These are phyloP conservation scores for Dryomyza anilis DNA, from an alignment of 2,888 invertebrate genomes.

Conservation along the genomic window DNA sequence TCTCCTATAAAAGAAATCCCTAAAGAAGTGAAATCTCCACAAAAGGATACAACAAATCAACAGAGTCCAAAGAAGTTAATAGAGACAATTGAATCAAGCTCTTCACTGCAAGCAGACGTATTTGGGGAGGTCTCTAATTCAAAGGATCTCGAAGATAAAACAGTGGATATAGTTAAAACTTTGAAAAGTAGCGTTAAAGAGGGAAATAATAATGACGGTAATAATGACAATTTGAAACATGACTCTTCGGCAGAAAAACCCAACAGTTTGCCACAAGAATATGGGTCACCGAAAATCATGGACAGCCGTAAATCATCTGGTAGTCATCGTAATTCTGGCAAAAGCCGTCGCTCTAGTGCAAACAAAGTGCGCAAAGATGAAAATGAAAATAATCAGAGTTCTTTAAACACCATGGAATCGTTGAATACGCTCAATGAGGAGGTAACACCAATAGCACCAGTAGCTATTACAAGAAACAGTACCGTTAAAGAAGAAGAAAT, in stretches of 20 bases:
- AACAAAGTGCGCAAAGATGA: slow-evolving; percentile 20
- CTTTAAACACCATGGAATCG: neutral
- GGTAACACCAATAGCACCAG: neutral
- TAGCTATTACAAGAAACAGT: neutral
- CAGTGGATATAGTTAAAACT: neutral
- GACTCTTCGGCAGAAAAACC: too few relatives aligned
- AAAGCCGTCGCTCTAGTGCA: slow-evolving; percentile 44
- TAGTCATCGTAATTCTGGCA: slow-evolving; percentile 35
- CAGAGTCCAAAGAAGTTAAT: neutral
- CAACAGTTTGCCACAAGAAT: slow-evolving; percentile 33
- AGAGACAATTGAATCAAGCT: neutral
- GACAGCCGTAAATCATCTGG: slow-evolving; percentile 39
- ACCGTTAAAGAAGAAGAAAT: too few relatives aligned
- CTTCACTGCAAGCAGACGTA: neutral
- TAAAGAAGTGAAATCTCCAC: neutral
- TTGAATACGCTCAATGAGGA: slow-evolving; percentile 27
- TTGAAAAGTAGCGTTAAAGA: too few relatives aligned
- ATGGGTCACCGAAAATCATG: slow-evolving; percentile 13
- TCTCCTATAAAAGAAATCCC: slow-evolving; percentile 16
- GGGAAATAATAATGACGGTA: too few relatives aligned
- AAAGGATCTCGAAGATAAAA: neutral
- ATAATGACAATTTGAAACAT: too few relatives aligned
- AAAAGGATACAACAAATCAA: neutral
- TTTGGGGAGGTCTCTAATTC: neutral
- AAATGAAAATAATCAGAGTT: slow-evolving; percentile 14